A percentile compares a stretch with the other conserved stretches of the same genome.
phyloP scores from a whole-genome alignment of 1,140 invertebrate genomes.

The Heliconius hermathena region DNA sequence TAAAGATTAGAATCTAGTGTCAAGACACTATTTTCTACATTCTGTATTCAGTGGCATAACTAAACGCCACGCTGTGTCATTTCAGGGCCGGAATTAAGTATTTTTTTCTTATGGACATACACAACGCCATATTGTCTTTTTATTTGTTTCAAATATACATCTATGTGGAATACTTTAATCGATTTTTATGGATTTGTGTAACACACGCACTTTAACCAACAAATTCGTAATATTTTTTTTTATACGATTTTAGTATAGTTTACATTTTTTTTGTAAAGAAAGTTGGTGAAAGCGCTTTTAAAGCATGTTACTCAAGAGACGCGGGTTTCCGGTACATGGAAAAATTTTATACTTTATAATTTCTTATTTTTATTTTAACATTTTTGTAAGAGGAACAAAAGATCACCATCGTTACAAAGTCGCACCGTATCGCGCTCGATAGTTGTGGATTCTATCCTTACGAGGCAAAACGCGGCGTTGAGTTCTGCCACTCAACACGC shows the following conservation, averaged over 20 bases:
- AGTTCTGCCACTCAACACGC: no score
- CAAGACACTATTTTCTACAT: no score
- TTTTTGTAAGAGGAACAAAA: no score
- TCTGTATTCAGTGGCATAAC: no score
- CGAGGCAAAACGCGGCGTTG: no score
- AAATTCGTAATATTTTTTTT: no score
- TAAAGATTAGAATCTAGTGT: no score
- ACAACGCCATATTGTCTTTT: not conserved
- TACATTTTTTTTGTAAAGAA: not conserved
- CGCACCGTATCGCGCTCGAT: not conserved
- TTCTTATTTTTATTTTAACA: no score
- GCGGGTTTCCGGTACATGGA: not conserved
- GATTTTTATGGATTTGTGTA: not conserved
- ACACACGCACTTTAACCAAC: conserved; percentile 1
- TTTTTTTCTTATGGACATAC: no score
- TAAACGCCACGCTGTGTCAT: no score
- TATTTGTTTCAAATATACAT: not conserved
- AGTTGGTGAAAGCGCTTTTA: not conserved
- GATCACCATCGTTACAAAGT: not conserved
- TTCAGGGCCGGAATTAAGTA: no score
- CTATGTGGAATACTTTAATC: not conserved
- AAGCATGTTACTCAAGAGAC: not conserved
- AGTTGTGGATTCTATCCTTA: not conserved
- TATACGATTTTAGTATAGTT: not conserved
- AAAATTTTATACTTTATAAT: not conserved